Percentiles rank a stretch among this genome's conserved stretches.
phyloP scores from a whole-genome alignment of 2,797 vertebrate species.

The Pseudochaenichthys georgianus region DNA sequence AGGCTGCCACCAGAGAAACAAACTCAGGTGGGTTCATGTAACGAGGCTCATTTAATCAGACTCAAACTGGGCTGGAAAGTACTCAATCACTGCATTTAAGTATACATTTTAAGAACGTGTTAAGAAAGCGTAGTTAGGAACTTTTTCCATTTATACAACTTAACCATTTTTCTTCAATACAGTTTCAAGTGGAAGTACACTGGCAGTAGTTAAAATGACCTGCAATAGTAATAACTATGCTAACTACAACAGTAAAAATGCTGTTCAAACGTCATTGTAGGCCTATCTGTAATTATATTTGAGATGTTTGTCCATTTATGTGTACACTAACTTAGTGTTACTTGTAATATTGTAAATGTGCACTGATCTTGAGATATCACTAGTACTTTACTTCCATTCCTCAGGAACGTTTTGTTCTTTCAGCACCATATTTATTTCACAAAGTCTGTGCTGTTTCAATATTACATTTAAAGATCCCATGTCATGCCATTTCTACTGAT shows the following conservation, averaged over 20 bases:
- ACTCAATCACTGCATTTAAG: not conserved
- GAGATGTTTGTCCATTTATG: too few relatives aligned
- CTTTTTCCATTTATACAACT: not conserved
- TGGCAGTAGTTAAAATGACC: not conserved
- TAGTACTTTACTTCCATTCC: too few relatives aligned
- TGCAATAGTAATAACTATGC: not conserved
- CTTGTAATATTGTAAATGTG: too few relatives aligned
- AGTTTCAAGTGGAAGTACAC: not conserved
- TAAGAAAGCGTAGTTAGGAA: too few relatives aligned
- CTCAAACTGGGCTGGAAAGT: not conserved
- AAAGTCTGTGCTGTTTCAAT: too few relatives aligned
- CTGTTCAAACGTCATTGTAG: not conserved
- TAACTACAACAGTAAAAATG: not conserved
- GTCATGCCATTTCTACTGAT: too few relatives aligned
- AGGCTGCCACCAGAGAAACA: not conserved
- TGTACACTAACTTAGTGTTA: too few relatives aligned
- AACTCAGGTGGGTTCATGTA: constrained; percentile 5
- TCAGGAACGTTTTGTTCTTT: too few relatives aligned
- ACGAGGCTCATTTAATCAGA: not conserved
- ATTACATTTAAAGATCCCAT: too few relatives aligned
- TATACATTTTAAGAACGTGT: not conserved
- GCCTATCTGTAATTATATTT: not conserved
- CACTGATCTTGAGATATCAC: too few relatives aligned
- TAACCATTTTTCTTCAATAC: not conserved
- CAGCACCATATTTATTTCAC: too few relatives aligned